A percentile compares a stretch with the other conserved stretches of the same genome.
These are phyloP conservation scores for Chionoecetes opilio DNA, from an alignment of 1,140 invertebrate species.

Conservation along the genomic window DNA sequence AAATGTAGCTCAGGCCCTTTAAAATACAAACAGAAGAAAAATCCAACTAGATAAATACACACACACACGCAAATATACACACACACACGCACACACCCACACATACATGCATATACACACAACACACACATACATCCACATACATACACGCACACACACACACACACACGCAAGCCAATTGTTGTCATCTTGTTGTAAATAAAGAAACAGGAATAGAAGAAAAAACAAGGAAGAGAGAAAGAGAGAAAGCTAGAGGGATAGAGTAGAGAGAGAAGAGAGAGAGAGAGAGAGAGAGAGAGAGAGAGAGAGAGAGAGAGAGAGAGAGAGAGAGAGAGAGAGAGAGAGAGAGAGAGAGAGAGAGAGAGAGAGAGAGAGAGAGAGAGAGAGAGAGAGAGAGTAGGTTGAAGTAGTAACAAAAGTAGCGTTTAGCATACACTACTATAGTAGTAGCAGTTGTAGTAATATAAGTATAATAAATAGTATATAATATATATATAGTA, in stretches of 20 bases:
- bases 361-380: too few relatives aligned
- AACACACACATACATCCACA: background rate
- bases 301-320: background rate
- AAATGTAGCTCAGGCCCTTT: too few relatives aligned
- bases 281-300: background rate
- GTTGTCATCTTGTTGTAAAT: background rate
- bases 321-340: background rate
- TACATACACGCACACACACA: conserved; percentile 7
- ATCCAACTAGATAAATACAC: background rate
- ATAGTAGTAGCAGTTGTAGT: too few relatives aligned
- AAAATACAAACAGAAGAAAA: too few relatives aligned
- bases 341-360: too few relatives aligned
- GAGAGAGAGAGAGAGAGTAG: background rate
- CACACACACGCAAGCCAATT: background rate
- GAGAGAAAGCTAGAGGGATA: background rate
- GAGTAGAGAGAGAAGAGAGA: conserved; percentile 38
- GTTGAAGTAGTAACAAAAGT: too few relatives aligned
- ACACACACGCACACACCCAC: background rate
- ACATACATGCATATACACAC: background rate
- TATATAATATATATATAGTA: too few relatives aligned
- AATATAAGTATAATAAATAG: too few relatives aligned
- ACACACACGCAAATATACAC: background rate
- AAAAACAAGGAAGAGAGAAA: background rate
- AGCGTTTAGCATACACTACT: too few relatives aligned
- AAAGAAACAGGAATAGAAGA: background rate